These are phyloP conservation scores for Electrophaes corylata DNA, from an alignment of 2,888 invertebrate genomes.

Conservation along the genomic window DNA sequence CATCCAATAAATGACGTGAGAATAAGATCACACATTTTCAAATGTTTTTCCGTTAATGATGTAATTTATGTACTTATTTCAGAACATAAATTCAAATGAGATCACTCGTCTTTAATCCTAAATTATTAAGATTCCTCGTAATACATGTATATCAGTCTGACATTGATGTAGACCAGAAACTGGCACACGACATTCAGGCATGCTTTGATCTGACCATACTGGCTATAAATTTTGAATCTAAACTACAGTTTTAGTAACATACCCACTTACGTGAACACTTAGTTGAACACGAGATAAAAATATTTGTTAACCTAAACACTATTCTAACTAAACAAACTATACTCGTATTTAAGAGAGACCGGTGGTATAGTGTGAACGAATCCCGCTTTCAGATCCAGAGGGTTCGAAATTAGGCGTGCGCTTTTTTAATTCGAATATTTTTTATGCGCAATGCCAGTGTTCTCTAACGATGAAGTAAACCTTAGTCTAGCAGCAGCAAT, in stretches of 20 bases:
- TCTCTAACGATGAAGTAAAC: too few species aligned
- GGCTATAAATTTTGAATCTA: conserved; percentile 19
- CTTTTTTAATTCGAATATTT: too few species aligned
- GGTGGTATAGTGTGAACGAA: too few species aligned
- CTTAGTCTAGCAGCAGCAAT: too few species aligned
- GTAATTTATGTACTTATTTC: conserved; percentile 8
- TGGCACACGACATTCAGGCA: conserved; percentile 47
- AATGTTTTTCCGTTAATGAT: too few species aligned
- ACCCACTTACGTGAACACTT: neutral
- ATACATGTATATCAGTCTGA: conserved; percentile 38
- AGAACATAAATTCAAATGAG: conserved; percentile 14
- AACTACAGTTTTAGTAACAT: neutral
- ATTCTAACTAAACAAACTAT: neutral
- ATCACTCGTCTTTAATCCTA: conserved; percentile 15
- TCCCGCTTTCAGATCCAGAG: too few species aligned
- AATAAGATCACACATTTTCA: too few species aligned
- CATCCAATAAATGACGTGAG: neutral
- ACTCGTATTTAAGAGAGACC: too few species aligned
- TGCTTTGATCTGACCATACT: conserved; percentile 53
- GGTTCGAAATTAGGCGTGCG: too few species aligned
- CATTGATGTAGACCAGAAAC: conserved; percentile 54
- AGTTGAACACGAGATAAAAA: neutral
- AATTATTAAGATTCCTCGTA: conserved; percentile 23
- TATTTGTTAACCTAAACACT: neutral
- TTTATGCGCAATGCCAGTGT: too few species aligned